Percentiles rank a stretch among this genome's conserved stretches.
phyloP scores from a whole-genome alignment of 2,797 vertebrate species.

The Coregonus sp. region DNA sequence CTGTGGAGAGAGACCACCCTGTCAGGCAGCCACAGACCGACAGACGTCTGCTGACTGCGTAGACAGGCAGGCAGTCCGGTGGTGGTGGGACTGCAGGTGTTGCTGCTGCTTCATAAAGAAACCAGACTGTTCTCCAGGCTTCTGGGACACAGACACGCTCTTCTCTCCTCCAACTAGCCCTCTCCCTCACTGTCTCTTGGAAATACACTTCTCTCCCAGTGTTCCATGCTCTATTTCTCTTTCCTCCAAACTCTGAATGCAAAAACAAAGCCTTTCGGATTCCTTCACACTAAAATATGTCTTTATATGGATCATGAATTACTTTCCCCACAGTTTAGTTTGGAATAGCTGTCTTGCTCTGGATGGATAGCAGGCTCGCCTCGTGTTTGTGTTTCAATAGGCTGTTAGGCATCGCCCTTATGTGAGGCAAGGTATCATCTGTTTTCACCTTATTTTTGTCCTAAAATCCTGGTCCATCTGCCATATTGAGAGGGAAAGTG shows the following conservation, averaged over 20 bases:
- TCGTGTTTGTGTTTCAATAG: neutral
- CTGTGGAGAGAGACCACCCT: conserved; percentile 63
- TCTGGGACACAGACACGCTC: neutral
- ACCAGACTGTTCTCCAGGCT: conserved; percentile 6
- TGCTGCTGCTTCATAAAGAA: conserved; percentile 27
- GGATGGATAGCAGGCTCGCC: conserved; percentile 34
- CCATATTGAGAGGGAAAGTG: neutral
- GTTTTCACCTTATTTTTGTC: neutral
- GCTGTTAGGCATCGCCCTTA: neutral
- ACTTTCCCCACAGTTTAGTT: conserved; percentile 67
- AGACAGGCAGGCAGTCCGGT: neutral
- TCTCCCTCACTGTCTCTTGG: neutral
- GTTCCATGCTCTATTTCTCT: conserved; percentile 69
- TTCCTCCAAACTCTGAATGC: conserved; percentile 54
- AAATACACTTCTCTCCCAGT: conserved; percentile 30
- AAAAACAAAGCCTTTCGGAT: conserved; percentile 63
- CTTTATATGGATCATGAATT: conserved; percentile 72
- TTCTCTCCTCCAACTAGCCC: neutral
- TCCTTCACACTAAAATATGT: conserved; percentile 75
- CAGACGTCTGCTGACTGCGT: neutral
- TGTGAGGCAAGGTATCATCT: neutral
- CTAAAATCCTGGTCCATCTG: neutral
- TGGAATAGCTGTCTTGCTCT: conserved; percentile 59
- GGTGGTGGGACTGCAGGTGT: conserved; percentile 41
- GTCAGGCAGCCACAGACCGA: conserved; percentile 39